Conservation (phyloP, 35 echinoderm and acorn worm species). For the Amphiura filiformis region DNA sequence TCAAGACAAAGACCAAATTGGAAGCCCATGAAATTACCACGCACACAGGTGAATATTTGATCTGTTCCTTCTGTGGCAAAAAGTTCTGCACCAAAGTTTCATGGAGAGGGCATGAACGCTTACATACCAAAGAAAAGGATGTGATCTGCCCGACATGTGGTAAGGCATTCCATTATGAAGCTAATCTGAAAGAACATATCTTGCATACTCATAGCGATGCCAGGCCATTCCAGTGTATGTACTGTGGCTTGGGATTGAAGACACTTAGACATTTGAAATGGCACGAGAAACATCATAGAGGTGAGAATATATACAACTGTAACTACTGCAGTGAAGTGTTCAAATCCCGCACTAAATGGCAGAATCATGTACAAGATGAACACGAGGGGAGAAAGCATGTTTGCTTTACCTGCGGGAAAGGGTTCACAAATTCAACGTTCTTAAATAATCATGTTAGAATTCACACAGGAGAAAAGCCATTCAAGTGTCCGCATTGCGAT, state of each 20-base stretch:
- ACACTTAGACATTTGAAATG: background rate
- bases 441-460: background rate
- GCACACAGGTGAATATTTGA: background rate
- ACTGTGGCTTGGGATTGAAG: background rate
- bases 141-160: background rate
- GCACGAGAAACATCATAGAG: background rate
- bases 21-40: background rate
- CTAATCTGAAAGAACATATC: background rate
- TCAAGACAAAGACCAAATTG: background rate
- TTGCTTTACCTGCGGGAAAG: background rate
- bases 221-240: background rate
- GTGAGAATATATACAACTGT: background rate
- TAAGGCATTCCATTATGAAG: background rate
- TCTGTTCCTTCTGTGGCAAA: background rate
- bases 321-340: background rate
- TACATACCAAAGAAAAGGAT: background rate
- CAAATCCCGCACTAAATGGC: background rate
- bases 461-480: slow-evolving; percentile 25
- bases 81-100: background rate
- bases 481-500: slow-evolving; percentile 13
- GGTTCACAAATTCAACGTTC: background rate
- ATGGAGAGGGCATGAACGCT: background rate
- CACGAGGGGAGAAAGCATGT: background rate
- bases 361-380: background rate
- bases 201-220: background rate